phyloP scores from a whole-genome alignment of 2,113 vertebrate species.

The Paratilapia polleni region DNA sequence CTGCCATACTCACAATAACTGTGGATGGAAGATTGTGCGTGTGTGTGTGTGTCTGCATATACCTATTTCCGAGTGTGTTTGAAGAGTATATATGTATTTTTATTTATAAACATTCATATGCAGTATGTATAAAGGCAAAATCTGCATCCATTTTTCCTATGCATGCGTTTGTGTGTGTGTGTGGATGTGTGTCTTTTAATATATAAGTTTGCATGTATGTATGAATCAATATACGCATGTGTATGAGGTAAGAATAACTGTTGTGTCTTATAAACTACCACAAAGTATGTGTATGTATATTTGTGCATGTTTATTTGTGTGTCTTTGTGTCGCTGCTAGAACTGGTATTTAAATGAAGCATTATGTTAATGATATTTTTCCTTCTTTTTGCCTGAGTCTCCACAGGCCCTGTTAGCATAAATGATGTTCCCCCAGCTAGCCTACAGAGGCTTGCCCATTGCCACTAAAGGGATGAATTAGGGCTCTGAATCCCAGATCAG shows the following conservation, averaged over 20 bases:
- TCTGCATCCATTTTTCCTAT: background rate
- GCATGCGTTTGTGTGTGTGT: background rate
- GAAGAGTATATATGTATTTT: background rate
- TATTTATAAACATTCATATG: background rate
- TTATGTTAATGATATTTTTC: slow-evolving; percentile 65
- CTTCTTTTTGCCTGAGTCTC: slow-evolving; percentile 53
- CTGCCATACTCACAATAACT: slow-evolving; percentile 10
- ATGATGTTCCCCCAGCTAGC: slow-evolving; percentile 58
- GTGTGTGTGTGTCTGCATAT: background rate
- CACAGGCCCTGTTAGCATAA: slow-evolving; percentile 67
- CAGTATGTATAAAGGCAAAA: background rate
- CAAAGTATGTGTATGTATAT: background rate
- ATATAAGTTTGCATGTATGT: background rate
- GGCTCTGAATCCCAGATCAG: slow-evolving; percentile 48
- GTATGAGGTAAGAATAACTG: background rate
- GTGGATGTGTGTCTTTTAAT: background rate
- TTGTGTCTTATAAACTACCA: background rate
- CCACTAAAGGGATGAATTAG: slow-evolving; percentile 60
- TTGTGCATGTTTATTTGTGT: background rate
- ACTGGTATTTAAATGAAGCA: slow-evolving; percentile 62
- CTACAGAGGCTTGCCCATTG: slow-evolving; percentile 14
- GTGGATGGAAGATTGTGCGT: background rate
- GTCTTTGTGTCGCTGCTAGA: slow-evolving; percentile 39
- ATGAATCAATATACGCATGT: background rate
- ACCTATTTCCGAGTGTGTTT: background rate